Conservation (phyloP, 2,797 vertebrate genomes). For the Malurus leucopterus region DNA sequence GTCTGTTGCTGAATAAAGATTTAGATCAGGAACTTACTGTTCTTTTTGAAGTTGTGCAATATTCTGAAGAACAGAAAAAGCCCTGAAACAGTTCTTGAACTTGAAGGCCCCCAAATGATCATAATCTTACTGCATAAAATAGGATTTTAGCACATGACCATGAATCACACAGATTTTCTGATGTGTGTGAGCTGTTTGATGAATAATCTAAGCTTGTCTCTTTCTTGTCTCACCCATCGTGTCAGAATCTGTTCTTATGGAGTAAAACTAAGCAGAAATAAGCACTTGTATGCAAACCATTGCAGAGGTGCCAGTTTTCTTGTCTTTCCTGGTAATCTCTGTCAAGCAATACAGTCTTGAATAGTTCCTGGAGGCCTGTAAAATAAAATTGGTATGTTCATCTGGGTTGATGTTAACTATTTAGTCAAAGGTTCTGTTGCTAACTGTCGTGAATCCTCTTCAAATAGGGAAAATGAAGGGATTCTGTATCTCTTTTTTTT, state of each 20-base stretch:
- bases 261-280: background rate
- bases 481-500: rapidly evolving
- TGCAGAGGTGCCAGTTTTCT: background rate
- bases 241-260: background rate
- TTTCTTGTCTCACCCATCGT: background rate
- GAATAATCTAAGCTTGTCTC: background rate
- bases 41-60: background rate
- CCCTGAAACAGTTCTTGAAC: background rate
- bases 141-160: background rate
- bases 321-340: background rate
- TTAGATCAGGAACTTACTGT: background rate
- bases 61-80: background rate
- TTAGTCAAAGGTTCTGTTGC: background rate
- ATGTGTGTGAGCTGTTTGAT: background rate
- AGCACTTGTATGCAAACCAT: background rate
- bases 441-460: background rate
- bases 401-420: background rate
- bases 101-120: background rate
- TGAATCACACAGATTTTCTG: background rate
- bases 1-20: background rate
- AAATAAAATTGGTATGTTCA: background rate
- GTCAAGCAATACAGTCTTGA: background rate
- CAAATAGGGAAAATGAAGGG: background rate
- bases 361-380: background rate
- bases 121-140: background rate